Base-by-base conservation (phyloP, 2,888 invertebrate genomes). In the Aromia moschata region DNA sequence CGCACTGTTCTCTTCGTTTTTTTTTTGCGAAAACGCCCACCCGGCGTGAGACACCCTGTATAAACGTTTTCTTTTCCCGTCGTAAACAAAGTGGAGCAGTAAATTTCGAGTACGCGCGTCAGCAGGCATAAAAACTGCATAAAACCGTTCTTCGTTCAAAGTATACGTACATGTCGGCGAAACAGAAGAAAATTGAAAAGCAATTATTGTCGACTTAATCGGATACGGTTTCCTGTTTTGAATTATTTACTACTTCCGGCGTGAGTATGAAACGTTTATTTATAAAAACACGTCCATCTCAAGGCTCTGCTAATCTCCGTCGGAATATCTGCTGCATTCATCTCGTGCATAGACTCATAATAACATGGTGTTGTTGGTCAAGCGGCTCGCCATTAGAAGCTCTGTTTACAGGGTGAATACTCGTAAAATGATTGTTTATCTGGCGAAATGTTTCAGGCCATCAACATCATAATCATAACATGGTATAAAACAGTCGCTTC, bases 211-310 rank as follows among this genome's bases (percentile, higher is more conserved):
- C 45, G 58, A 59, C 58, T 62, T 58, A 60, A 66, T 66, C 62
- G 56, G 62, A 60, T 60, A 62, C 54, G 38, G 62, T 64, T 66
- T 66, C 66, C 66, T 66, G 66, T 66, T 64, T 64, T 60, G 54
- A 58, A 66, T 64, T 62, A 64, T 64, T 64, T 64, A 66, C 62
- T 51, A 66, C 64, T 64, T 66, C 66, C 66, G 64, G 63, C 41
- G 64, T 46, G 40, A 64, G 43, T 53, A 56, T n/a, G n/a, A 56
- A 59, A 64, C 56, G 52, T 59, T 56, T 52, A 56, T 55, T 55
- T 45, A 55, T 45, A 49, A 49, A 38, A 56, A 52, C 52, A 52
- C 56, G 43, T 33, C 60, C 17, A 56, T 60, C 20, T 47, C 52
- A 60, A 56, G 60, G 56, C 36, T n/a, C n/a, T 47, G 41, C 18